These are phyloP conservation scores for Erethizon dorsatum DNA, from an alignment of 2,797 vertebrate genomes.

Conservation along the genomic window DNA sequence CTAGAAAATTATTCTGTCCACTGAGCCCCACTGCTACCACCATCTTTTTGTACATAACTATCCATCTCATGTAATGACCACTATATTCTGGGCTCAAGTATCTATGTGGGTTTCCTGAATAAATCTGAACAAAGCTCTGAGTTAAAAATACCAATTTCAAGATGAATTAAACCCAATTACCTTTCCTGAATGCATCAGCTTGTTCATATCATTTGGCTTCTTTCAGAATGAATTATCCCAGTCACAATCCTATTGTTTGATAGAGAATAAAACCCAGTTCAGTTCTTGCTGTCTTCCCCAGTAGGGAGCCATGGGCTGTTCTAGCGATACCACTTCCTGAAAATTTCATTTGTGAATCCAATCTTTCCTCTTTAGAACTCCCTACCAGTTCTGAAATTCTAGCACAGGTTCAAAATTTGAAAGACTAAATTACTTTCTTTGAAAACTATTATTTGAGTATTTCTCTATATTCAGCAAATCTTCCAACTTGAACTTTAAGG, in stretches of 20 bases:
- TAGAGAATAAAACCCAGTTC: slow-evolving; percentile 17
- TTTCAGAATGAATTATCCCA: slow-evolving; percentile 53
- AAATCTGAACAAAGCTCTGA: slow-evolving; percentile 29
- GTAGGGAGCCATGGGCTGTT: neutral
- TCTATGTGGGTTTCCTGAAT: neutral
- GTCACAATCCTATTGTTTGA: slow-evolving; percentile 22
- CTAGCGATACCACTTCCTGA: slow-evolving; percentile 55
- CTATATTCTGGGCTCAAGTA: neutral
- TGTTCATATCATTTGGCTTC: slow-evolving; percentile 6
- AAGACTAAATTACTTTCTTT: slow-evolving; percentile 61
- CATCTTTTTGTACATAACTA: neutral
- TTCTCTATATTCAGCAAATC: neutral
- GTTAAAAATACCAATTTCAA: neutral
- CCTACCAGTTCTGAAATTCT: slow-evolving; percentile 71
- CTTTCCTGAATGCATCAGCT: slow-evolving; percentile 32
- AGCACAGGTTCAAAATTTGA: slow-evolving; percentile 32
- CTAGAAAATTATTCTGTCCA: neutral
- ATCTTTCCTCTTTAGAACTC: slow-evolving; percentile 74
- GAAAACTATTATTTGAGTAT: slow-evolving; percentile 36
- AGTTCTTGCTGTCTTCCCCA: slow-evolving; percentile 15
- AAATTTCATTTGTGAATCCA: slow-evolving; percentile 72
- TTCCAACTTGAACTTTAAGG: neutral
- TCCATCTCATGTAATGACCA: neutral
- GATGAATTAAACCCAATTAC: neutral
- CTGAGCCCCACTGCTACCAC: too few species aligned